Percentiles rank a stretch among this genome's conserved stretches.
Conservation (phyloP, 2,888 invertebrate genomes). For the Phrixothrix hirtus region DNA sequence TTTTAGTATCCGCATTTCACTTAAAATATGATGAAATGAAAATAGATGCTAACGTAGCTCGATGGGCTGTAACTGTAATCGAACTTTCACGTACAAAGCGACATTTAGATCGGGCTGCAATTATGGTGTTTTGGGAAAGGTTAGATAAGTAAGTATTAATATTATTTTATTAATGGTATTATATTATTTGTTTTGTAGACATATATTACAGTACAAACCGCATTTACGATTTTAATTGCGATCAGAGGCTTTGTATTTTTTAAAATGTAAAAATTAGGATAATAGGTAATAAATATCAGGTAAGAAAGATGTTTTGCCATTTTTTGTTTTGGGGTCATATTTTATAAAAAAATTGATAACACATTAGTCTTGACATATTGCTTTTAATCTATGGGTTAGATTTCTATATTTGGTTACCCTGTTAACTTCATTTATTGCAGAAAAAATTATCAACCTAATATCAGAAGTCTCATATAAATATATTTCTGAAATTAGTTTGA, state of each 20-base stretch:
- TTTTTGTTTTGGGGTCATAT: no score
- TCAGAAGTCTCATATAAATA: no score
- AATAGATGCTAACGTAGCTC: conserved; percentile 90
- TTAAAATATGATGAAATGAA: conserved; percentile 96
- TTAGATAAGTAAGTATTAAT: conserved; percentile 80
- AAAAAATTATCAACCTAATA: no score
- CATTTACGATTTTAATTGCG: conserved; percentile 72
- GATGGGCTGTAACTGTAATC: conserved; percentile 95
- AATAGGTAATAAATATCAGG: background rate
- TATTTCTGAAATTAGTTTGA: no score
- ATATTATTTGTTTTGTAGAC: conserved; percentile 64
- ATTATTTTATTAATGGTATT: background rate
- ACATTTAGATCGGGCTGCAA: conserved; percentile 93
- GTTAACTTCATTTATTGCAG: no score
- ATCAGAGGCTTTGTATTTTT: background rate
- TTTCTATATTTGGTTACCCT: no score
- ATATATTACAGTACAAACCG: conserved; percentile 86
- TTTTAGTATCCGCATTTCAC: conserved; percentile 89
- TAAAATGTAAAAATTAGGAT: background rate
- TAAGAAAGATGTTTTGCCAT: no score
- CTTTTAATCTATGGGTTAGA: no score
- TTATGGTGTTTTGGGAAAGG: conserved; percentile 97
- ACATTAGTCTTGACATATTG: no score
- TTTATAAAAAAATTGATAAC: no score
- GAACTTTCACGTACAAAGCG: conserved; percentile 90